Base-by-base conservation (phyloP, 2,797 vertebrate genomes). In the Gallinago stenura region DNA sequence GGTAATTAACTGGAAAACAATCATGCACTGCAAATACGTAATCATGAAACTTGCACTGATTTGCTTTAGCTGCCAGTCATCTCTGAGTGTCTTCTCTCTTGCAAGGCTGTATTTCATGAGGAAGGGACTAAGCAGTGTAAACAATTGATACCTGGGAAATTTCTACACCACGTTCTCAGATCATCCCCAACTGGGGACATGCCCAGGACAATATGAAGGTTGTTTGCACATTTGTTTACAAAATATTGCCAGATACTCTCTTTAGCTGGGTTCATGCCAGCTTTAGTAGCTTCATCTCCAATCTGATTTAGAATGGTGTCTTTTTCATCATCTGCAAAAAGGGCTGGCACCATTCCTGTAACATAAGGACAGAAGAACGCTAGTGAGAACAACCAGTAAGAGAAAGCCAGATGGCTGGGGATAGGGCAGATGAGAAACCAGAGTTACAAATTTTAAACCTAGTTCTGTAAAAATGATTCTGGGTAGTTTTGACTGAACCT, bases 181-280 rank as follows among this genome's bases (percentile, higher is more conserved):
- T 97, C 98, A 15, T 99, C 99, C 53, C 99, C 99, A 16, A 98
- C 99, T 0, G 99, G 99, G 19, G 99, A 99, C 99, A 99, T 99
- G 97, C 99, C 98, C 90, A 99, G 97, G 75, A 99, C 98, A 30
- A 99, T 98, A 93, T 99, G 99, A 62, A 99, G 98, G 95, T 99
- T 99, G 96, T 98, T 98, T 88, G 99, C 98, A 16, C 99, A 99
- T 97, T 99, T 99, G 96, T 98, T 99, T 77, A 99, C 98, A 54
- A 99, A 99, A 97, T 98, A 99, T 37, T 99, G 99, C 99, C 99
- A 99, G 94, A 99, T 76, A 4, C 98, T 99, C 90, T 99, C 99
- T 97, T 99, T 99, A 65, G 99, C 98, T 5, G 98, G 97, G 31
- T 98, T 98, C 13, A 87, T 43, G 6, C 99, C 99, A 70, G 94